Evolutionary conservation across 2,888 invertebrate genomes (phyloP), one percentile per base, ranked within the genome.

Genomic region (Cylloceria caligata): DNA sequence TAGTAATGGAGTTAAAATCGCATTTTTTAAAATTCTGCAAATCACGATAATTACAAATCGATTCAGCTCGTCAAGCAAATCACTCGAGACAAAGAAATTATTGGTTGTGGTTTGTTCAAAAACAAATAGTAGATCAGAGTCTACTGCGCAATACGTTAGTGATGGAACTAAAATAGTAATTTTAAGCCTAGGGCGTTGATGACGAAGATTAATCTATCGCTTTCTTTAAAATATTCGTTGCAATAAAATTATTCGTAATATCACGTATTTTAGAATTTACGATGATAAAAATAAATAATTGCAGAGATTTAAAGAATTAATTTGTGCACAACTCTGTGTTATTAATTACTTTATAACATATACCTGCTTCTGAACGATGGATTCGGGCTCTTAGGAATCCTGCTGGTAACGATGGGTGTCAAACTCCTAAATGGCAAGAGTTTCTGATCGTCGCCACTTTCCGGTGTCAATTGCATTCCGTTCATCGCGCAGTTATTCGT

Each of bases 281-380:
- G 9, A 21, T 49, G 21, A 1, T 21, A 4, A 13, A 11, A n/a
- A 9, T 3, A 13, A 57, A 57, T n/a, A 16, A 3, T n/a, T 27
- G 1, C 55, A 21, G 30, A 55, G 13, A 30, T 57, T n/a, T n/a
- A 0, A 27, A 57, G 16, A 27, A 13, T 57, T 16, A 21, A 27
- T 65, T 30, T 7, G 30, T 47, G 4, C 1, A 65, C 3, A 65
- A 16, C 2, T n/a, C 13, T n/a, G n/a, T 45, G 4, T 45, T 45
- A 4, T n/a, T 16, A 45, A n/a, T n/a, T 45, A 6, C 5, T 16
- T 45, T 16, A 45, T 45, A 34, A 67, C 36, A 21, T 57, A 52
- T 90, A 90, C 90, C 90, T 90, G 89, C 87, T 90, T 80, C 89
- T 86, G 24, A 89, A 81, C 4, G 90, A 90, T 11, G 87, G 52